Percentiles rank a stretch among this genome's conserved stretches.
These are phyloP conservation scores for Liodrosophila aerea DNA, from an alignment of 2,888 invertebrate species.

Conservation along the genomic window DNA sequence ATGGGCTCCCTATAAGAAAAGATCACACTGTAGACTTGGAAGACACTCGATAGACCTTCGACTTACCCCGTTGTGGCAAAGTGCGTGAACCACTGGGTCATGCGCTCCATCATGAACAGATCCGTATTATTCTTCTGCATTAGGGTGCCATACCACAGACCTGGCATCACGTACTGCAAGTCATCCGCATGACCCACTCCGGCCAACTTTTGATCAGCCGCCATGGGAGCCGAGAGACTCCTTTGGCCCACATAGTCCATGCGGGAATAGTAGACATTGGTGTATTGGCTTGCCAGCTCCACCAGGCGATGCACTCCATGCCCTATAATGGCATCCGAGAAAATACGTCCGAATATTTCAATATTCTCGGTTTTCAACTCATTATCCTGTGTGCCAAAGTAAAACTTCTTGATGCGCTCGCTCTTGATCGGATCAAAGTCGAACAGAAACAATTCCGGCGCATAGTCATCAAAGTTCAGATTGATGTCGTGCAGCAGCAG, in stretches of 20 bases:
- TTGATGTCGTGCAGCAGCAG: constrained; percentile 68
- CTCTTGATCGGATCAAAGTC: constrained; percentile 30
- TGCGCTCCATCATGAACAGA: constrained; percentile 80
- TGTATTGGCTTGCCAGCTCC: constrained; percentile 83
- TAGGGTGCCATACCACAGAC: constrained; percentile 62
- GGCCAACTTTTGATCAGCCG: constrained; percentile 80
- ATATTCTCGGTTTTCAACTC: constrained; percentile 40
- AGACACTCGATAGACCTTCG: too few relatives aligned
- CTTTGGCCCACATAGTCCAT: constrained; percentile 85
- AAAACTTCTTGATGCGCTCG: constrained; percentile 48
- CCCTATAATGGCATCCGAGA: constrained; percentile 84
- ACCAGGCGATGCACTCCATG: constrained; percentile 85
- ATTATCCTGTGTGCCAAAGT: constrained; percentile 23
- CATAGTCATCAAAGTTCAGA: constrained; percentile 69
- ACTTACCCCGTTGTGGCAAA: constrained; percentile 80
- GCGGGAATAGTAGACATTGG: constrained; percentile 84
- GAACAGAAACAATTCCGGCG: constrained; percentile 81
- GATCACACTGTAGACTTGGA: neutral
- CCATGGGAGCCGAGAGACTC: constrained; percentile 82
- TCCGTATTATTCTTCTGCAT: constrained; percentile 78
- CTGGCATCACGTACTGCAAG: constrained; percentile 71
- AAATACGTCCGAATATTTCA: constrained; percentile 81
- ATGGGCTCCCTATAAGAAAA: constrained; percentile 25
- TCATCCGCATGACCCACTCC: constrained; percentile 77
- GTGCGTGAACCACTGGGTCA: constrained; percentile 80